Conservation (phyloP, 2,113 vertebrate species). For the Sebastes schlegelii region DNA sequence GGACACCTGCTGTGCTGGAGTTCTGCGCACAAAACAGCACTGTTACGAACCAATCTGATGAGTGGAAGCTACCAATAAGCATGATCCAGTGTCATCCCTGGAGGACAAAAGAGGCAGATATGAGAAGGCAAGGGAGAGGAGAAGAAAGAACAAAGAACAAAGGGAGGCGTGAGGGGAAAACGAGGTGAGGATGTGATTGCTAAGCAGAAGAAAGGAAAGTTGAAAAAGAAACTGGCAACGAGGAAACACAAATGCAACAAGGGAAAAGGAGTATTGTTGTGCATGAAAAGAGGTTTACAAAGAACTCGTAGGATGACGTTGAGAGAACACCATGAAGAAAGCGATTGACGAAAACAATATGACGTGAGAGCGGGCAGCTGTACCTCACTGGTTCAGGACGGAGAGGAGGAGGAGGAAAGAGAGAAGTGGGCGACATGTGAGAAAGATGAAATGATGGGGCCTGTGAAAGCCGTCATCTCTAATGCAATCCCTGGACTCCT, state of each 20-base stretch:
- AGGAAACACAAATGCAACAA: background rate
- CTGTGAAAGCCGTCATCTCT: conserved; percentile 36
- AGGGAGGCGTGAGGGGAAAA: background rate
- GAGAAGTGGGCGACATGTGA: conserved; percentile 35
- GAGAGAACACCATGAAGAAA: conserved; percentile 8
- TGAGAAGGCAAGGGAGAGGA: conserved; percentile 7
- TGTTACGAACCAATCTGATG: conserved; percentile 1
- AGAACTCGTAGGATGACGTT: background rate
- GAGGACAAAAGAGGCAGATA: conserved; percentile 5
- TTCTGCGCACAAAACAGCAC: background rate
- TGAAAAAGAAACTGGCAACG: background rate
- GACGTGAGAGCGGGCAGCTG: conserved; percentile 17
- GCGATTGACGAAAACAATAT: background rate
- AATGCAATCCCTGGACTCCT: conserved; percentile 5
- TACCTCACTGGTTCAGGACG: conserved; percentile 26
- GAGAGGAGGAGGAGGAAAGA: conserved; percentile 21
- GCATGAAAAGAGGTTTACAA: background rate
- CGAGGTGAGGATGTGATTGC: conserved; percentile 16
- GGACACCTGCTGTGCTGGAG: conserved; percentile 31
- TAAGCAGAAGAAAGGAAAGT: background rate
- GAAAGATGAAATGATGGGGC: conserved; percentile 35
- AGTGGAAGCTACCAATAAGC: conserved; percentile 21
- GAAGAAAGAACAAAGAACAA: conserved; percentile 19
- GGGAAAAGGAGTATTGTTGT: background rate
- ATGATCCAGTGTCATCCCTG: conserved; percentile 18